Evolutionary conservation across 53 echinoderm and acorn worm species (phyloP).

Genomic region (Stichopus horrens): DNA sequence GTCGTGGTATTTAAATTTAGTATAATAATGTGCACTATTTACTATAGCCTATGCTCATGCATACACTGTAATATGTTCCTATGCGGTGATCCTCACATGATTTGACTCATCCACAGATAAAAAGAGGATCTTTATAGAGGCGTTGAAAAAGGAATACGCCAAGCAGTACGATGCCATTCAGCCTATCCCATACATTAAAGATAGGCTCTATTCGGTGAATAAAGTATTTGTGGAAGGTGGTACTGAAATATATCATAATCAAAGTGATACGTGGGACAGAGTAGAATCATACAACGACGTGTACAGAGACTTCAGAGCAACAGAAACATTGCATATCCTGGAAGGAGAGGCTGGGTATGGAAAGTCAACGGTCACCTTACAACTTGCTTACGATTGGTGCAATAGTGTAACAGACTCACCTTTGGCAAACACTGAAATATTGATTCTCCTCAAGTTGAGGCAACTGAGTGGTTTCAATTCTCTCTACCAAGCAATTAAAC

Average conservation of each 20-base stretch:
- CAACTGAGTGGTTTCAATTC: background rate
- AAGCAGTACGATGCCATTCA: background rate
- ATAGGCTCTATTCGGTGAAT: background rate
- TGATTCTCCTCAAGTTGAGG: constrained; percentile 22
- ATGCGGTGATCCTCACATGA: no score
- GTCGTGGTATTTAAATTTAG: no score
- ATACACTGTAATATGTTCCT: no score
- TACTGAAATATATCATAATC: background rate
- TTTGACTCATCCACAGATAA: no score
- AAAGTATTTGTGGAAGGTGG: constrained; percentile 14
- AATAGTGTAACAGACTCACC: background rate
- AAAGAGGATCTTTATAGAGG: background rate
- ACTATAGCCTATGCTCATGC: no score
- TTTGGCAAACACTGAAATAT: background rate
- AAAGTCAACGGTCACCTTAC: background rate
- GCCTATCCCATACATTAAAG: constrained; percentile 24
- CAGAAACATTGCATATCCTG: background rate
- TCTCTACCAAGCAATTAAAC: background rate
- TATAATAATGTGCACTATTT: no score
- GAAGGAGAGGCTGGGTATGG: constrained; percentile 19
- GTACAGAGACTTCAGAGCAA: background rate
- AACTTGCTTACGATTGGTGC: no score
- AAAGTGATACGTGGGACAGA: background rate
- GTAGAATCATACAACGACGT: background rate
- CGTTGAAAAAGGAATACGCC: background rate